Evolutionary conservation across 2,113 vertebrate genomes (phyloP).

Genomic region (Lophochroa leadbeateri): DNA sequence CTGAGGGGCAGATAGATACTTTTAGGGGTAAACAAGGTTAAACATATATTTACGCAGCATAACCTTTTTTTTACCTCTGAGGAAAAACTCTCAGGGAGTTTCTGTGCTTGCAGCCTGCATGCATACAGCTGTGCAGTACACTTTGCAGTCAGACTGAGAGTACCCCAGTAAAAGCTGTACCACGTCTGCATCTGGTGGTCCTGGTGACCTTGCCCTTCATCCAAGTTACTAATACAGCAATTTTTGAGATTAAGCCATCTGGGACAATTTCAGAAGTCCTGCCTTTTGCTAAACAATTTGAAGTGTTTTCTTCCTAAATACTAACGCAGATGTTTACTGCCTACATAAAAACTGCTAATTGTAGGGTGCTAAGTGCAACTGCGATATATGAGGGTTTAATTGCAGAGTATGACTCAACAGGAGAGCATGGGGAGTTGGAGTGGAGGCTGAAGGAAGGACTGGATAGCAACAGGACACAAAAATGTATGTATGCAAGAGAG

Average conservation of each 20-base stretch:
- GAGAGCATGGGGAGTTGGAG: background rate
- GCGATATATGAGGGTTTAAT: background rate
- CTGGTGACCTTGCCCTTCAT: background rate
- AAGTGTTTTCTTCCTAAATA: slow-evolving; percentile 45
- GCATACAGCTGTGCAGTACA: background rate
- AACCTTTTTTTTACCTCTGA: background rate
- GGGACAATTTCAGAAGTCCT: background rate
- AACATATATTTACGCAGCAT: background rate
- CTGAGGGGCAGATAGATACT: background rate
- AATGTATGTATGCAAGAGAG: background rate
- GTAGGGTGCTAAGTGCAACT: background rate
- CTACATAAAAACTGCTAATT: background rate
- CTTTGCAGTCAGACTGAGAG: background rate
- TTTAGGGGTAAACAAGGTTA: background rate
- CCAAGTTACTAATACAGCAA: background rate
- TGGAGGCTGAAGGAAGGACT: background rate
- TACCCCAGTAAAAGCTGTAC: background rate
- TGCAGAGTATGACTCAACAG: background rate
- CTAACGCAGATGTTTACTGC: background rate
- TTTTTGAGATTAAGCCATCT: background rate
- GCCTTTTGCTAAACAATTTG: slow-evolving; percentile 16
- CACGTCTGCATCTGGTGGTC: background rate
- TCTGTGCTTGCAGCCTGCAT: background rate
- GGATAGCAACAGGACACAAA: background rate
- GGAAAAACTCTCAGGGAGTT: background rate